Evolutionary conservation across 2,888 invertebrate genomes (phyloP), one percentile per base, ranked within the genome.

Genomic region (Phania funesta): DNA sequence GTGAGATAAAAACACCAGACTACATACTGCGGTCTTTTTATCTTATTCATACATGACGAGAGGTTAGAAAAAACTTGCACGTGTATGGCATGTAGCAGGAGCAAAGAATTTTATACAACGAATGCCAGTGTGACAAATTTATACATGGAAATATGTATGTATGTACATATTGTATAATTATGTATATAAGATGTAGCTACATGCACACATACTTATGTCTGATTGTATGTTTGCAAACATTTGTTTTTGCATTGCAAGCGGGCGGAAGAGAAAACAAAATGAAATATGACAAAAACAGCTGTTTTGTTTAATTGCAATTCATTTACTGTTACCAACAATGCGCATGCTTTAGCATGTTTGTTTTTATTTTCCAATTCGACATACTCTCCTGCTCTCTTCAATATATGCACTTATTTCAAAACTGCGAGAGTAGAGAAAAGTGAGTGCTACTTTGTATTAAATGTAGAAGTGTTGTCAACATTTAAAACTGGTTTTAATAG

Each of bases 11-110:
- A 74, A 74, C 41, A 35, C 35, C n/a, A 56, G 26, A 11, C 11
- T 29, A 54, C 35, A 9, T 52, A 38, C 26, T 52, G 44, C 1
- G 16, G 41, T 16, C 41, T 44, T 46, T 41, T 38, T 56, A 54
- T 9, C 73, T 67, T 52, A n/a, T 54, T 74, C 79, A 79, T 50
- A 67, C 79, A 67, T 46, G 60, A 50, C 20, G 44, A 62, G 38
- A 74, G 11, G n/a, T 20, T 24, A 46, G 65, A 64, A 76, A 82
- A 82, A 82, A 82, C 74, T 18, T 78, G 29, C 56, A 82, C 77
- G 68, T 82, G 81, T 77, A 77, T 82, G 81, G 77, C 48, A 74
- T 68, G 81, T 82, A 82, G 68, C 77, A 82, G 81, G 81, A 82
- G 81, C 81, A 56, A 82, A 82, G 81, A 82, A 77, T 35, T 56